Conservation (phyloP, 1,140 invertebrate genomes). For the Cepaea nemoralis region DNA sequence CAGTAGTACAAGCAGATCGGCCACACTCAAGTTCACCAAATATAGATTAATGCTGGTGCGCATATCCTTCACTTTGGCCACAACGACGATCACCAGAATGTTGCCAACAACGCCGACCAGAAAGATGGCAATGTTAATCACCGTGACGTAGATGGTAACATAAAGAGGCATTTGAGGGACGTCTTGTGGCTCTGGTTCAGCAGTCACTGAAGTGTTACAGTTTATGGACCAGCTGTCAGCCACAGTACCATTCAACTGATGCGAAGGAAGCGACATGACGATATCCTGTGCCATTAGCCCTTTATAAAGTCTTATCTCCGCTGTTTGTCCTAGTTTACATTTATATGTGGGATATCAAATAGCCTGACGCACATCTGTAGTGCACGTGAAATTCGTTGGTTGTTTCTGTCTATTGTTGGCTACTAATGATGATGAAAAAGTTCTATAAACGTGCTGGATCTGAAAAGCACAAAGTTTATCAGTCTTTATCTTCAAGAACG, state of each 20-base stretch:
- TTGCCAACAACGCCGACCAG: conserved; percentile 88
- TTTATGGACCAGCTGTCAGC: background rate
- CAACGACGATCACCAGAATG: conserved; percentile 91
- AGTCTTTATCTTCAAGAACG: too few species aligned
- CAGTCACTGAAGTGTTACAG: background rate
- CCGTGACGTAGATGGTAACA: conserved; percentile 84
- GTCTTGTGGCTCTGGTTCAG: background rate
- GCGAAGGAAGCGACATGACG: background rate
- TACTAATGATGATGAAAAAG: too few species aligned
- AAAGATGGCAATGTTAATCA: conserved; percentile 87
- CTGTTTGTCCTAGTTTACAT: too few species aligned
- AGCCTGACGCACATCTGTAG: too few species aligned
- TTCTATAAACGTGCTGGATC: too few species aligned
- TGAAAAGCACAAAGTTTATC: too few species aligned
- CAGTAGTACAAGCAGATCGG: conserved; percentile 56
- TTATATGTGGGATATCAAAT: too few species aligned
- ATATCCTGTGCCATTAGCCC: too few species aligned
- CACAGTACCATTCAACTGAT: background rate
- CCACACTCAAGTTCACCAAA: conserved; percentile 72
- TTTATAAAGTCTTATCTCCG: too few species aligned
- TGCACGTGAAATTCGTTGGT: too few species aligned
- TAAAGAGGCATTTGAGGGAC: conserved; percentile 77
- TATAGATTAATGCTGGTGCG: conserved; percentile 95
- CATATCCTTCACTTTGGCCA: conserved; percentile 90
- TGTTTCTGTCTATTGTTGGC: too few species aligned